phyloP scores from a whole-genome alignment of 1,140 invertebrate species.

The Drosophila azteca region DNA sequence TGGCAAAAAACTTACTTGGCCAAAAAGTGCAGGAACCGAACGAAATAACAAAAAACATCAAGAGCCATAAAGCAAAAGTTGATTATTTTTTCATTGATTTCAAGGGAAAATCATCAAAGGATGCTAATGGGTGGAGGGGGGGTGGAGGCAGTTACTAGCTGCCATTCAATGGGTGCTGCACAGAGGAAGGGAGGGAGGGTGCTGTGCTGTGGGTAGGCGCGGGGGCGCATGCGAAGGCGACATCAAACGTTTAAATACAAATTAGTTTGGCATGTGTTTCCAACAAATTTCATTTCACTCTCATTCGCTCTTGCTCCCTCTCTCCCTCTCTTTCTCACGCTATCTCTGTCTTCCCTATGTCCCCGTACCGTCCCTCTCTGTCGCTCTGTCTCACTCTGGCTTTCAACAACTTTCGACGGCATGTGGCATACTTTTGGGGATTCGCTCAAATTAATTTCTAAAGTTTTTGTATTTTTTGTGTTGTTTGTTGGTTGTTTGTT shows the following conservation, averaged over 20 bases:
- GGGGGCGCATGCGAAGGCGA: constrained; percentile 6
- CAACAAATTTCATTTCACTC: constrained; percentile 41
- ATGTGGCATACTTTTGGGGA: constrained; percentile 51
- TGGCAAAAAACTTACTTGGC: constrained; percentile 28
- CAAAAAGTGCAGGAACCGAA: constrained; percentile 25
- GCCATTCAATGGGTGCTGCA: background rate
- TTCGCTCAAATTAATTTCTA: constrained; percentile 40
- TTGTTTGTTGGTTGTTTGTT: constrained; percentile 7
- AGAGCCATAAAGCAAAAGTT: constrained; percentile 56
- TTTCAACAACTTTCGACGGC: constrained; percentile 49
- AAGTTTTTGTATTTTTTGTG: constrained; percentile 24
- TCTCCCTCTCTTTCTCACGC: background rate
- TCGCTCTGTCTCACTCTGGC: constrained; percentile 8
- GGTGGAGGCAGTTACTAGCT: too few relatives aligned
- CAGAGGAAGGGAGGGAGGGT: background rate
- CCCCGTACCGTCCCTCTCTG: background rate
- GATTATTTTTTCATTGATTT: constrained; percentile 66
- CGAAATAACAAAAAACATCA: constrained; percentile 8
- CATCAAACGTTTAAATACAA: constrained; percentile 69
- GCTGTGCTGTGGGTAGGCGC: background rate
- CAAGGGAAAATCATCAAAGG: constrained; percentile 14
- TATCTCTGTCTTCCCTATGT: constrained; percentile 2
- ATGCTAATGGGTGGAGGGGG: too few relatives aligned
- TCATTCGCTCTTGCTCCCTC: background rate
- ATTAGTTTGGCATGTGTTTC: constrained; percentile 60